Evolutionary conservation across 2,888 invertebrate species (phyloP).

Genomic region (Conistra vaccinii): DNA sequence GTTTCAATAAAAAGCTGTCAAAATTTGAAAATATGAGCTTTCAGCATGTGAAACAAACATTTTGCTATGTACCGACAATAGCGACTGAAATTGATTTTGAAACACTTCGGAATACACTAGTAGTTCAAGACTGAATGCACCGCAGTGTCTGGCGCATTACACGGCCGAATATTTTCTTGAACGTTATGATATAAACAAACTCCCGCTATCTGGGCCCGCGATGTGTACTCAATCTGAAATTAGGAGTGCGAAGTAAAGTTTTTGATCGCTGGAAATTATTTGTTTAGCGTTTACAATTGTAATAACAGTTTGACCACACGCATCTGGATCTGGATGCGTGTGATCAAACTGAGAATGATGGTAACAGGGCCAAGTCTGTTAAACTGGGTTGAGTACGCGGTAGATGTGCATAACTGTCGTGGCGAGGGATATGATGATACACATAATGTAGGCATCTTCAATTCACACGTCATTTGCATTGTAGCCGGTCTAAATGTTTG

Average conservation of each 20-base stretch:
- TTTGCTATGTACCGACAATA: conserved; percentile 5
- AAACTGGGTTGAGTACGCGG: conserved; percentile 6
- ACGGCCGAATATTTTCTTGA: conserved; percentile 60
- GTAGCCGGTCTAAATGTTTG: conserved; percentile 65
- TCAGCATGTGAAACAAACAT: background rate
- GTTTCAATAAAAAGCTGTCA: conserved; percentile 25
- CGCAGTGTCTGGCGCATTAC: conserved; percentile 60
- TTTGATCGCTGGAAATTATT: conserved; percentile 44
- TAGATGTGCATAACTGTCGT: conserved; percentile 40
- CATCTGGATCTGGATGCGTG: conserved; percentile 29
- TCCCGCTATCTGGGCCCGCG: conserved; percentile 43
- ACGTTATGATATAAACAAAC: conserved; percentile 62
- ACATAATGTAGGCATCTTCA: conserved; percentile 43
- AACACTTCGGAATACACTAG: conserved; percentile 43
- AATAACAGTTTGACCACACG: conserved; percentile 31
- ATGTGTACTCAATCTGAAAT: conserved; percentile 44
- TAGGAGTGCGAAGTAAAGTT: conserved; percentile 29
- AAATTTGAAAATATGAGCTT: conserved; percentile 34
- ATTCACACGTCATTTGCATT: conserved; percentile 68
- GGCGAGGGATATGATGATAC: conserved; percentile 38
- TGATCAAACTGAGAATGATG: conserved; percentile 18
- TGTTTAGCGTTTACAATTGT: conserved; percentile 41
- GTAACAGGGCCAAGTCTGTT: conserved; percentile 18
- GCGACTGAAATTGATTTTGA: conserved; percentile 47
- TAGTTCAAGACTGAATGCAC: conserved; percentile 47